These are phyloP conservation scores for Tinea pellionella DNA, from an alignment of 2,888 invertebrate species.

Conservation along the genomic window DNA sequence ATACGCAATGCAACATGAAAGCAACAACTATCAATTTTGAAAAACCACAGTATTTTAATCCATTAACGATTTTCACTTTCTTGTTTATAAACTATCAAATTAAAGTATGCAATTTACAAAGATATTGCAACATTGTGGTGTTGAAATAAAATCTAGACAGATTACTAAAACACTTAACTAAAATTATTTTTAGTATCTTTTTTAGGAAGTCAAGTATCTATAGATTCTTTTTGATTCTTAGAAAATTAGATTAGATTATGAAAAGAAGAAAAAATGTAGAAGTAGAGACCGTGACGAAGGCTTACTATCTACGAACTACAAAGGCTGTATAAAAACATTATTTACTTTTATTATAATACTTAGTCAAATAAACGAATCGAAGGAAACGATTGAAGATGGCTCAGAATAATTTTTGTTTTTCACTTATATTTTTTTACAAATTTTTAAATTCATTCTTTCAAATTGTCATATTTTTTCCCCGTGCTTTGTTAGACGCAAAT, in stretches of 20 bases:
- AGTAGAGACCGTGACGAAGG: too few relatives aligned
- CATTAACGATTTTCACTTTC: constrained; percentile 13
- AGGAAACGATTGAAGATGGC: too few relatives aligned
- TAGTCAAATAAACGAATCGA: too few relatives aligned
- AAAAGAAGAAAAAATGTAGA: neutral
- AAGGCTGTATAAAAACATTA: too few relatives aligned
- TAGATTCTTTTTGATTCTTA: neutral
- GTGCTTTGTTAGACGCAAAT: too few relatives aligned
- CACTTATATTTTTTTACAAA: too few relatives aligned
- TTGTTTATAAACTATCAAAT: neutral
- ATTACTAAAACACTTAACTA: neutral
- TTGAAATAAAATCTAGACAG: neutral
- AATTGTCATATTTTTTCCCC: too few relatives aligned
- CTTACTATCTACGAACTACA: too few relatives aligned
- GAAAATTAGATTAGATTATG: neutral
- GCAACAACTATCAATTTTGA: constrained; percentile 32
- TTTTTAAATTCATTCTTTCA: too few relatives aligned
- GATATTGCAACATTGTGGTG: neutral
- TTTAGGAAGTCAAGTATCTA: neutral
- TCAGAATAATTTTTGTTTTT: too few relatives aligned
- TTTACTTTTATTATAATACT: too few relatives aligned
- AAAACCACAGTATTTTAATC: constrained; percentile 35
- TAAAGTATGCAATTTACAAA: neutral
- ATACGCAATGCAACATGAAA: constrained; percentile 32
- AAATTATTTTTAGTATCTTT: neutral